Evolutionary conservation across 2,797 vertebrate genomes (phyloP), one percentile per base, ranked within the genome.

Genomic region (Sarcoramphus papa): DNA sequence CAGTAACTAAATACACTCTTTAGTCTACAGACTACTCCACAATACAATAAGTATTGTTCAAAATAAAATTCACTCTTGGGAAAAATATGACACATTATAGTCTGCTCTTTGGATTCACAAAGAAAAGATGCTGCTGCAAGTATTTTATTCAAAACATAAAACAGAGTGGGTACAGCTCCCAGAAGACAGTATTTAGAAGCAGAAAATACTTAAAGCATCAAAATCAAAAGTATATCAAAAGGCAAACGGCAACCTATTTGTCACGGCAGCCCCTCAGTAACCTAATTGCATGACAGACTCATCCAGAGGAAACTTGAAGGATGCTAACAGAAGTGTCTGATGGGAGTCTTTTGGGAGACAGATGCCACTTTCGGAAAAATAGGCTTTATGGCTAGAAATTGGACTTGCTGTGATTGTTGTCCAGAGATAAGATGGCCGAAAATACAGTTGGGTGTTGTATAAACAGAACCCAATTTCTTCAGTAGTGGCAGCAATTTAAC

Each of bases 301-400:
- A 94, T 93, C 92, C 95, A 97, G 85, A 96, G 82, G 62, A 91
- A 97, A 94, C 80, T 94, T 85, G 74, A 97, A 97, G 97, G 93
- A 93, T 92, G 90, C 59, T 97, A 96, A 91, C 87, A 84, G 62
- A 92, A 93, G 59, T 86, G 62, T 87, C 91, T 89, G 72, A 91
- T 92, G 72, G 73, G 83, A 92, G 70, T 96, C 92, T 98, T 97
- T 82, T 85, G 93, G 95, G 97, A 97, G 84, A 97, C 27, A 63
- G 90, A 93, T 90, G 86, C n/a, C 59, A 95, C 33, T 92, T 89
- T 84, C 88, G 92, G 63, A 96, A 97, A 97, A 96, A 88, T 20
- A 92, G 93, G 62, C 90, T 97, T 95, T 97, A 76, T 85, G 93
- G 72, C 22, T 96, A 92, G 53, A 95, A 96, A 97, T 92, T 92